Evolutionary conservation across 2,888 invertebrate genomes (phyloP).

Genomic region (Syritta pipiens): DNA sequence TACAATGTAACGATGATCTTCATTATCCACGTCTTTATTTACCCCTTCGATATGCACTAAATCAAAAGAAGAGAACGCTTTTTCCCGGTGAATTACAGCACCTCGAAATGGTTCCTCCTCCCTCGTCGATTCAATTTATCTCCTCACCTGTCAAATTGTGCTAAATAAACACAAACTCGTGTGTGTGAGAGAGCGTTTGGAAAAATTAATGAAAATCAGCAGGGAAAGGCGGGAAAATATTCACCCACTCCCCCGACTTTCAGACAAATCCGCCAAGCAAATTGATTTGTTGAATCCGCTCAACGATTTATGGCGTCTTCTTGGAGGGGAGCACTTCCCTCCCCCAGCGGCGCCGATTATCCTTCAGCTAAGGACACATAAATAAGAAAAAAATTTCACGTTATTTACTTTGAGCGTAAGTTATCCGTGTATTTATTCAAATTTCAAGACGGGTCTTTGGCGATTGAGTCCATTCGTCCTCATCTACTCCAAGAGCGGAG

Average conservation of each 20-base stretch:
- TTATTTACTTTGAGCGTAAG: background rate
- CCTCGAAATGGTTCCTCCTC: conserved; percentile 8
- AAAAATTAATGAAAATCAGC: conserved; percentile 59
- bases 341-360: background rate
- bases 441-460: background rate
- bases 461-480: conserved; percentile 25
- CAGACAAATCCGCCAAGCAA: conserved; percentile 48
- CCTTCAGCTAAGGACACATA: background rate
- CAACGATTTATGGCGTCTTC: conserved; percentile 53
- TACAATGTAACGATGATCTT: conserved; percentile 2
- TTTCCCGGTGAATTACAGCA: conserved; percentile 32
- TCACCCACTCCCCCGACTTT: background rate
- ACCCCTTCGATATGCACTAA: conserved; percentile 34
- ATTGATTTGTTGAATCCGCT: conserved; percentile 64
- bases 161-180: conserved; percentile 49
- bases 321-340: background rate
- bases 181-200: conserved; percentile 16
- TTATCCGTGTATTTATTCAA: conserved; percentile 2
- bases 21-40: conserved; percentile 32
- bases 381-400: conserved; percentile 5
- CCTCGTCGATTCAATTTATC: conserved; percentile 37
- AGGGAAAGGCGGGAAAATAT: background rate
- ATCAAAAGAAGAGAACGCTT: conserved; percentile 18
- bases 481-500: conserved; percentile 10
- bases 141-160: conserved; percentile 52